Evolutionary conservation across 37 sponge, comb jelly and placozoan species (phyloP).

Genomic region (Geodia barretti): DNA sequence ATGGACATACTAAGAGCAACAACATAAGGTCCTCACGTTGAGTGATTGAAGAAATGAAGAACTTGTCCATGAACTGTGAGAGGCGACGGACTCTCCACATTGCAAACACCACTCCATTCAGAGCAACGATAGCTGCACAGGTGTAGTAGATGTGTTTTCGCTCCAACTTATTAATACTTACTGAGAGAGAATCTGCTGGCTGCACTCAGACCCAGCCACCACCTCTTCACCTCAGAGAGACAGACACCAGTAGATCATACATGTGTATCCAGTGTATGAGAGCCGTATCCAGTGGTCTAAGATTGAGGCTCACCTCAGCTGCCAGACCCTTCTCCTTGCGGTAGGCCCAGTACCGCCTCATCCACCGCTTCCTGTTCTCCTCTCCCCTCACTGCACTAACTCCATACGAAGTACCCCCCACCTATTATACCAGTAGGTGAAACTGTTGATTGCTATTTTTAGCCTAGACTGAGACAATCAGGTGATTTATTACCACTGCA

Average conservation of each 20-base stretch:
- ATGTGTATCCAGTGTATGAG: not conserved
- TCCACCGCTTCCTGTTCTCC: not conserved
- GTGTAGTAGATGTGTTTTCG: no score
- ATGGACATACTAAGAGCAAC: no score
- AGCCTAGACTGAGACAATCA: no score
- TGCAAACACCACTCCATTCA: constrained; percentile 54
- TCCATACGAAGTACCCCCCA: constrained; percentile 14
- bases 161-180: not conserved
- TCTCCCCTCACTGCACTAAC: constrained; percentile 11
- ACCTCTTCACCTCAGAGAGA: not conserved
- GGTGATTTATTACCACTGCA: constrained; percentile 1
- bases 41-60: constrained; percentile 20
- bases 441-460: not conserved
- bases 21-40: constrained; percentile 24
- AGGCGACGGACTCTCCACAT: constrained; percentile 45
- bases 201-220: constrained; percentile 10
- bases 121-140: constrained; percentile 32
- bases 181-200: constrained; percentile 13
- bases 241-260: not conserved
- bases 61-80: constrained; percentile 24
- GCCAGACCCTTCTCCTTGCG: not conserved
- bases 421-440: not conserved
- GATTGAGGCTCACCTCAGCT: not conserved
- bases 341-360: not conserved
- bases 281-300: not conserved